A percentile compares a stretch with the other conserved stretches of the same genome.
Evolutionary conservation across 2,888 invertebrate genomes (phyloP).

Genomic region (Aphodius granarius): DNA sequence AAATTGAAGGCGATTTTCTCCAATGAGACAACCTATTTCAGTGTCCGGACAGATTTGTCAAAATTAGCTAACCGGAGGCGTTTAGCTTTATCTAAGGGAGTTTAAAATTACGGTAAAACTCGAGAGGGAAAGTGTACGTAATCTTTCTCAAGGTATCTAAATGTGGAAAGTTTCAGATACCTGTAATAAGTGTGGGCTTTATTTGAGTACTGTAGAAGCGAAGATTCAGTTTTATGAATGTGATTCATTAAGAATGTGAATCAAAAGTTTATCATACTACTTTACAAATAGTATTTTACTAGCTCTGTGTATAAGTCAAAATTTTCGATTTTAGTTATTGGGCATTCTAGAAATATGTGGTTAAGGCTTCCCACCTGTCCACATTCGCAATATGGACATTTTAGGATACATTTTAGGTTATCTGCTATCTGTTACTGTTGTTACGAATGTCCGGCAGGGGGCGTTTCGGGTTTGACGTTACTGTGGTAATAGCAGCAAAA

Average conservation of each 20-base stretch:
- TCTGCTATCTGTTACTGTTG: no score
- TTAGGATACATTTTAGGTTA: no score
- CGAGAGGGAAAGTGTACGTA: not conserved
- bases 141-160: not conserved
- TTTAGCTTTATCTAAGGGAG: not conserved
- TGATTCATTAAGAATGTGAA: not conserved
- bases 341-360: no score
- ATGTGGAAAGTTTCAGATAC: not conserved
- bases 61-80: not conserved
- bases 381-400: no score
- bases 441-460: no score
- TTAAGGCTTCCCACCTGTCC: no score
- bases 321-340: no score
- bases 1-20: not conserved
- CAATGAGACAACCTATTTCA: not conserved
- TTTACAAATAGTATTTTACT: no score
- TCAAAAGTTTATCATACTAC: no score
- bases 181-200: not conserved
- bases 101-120: not conserved
- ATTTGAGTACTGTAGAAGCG: not conserved
- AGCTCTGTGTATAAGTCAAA: no score
- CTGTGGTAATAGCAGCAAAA: no score
- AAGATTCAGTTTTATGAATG: not conserved
- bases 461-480: no score
- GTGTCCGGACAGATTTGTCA: not conserved